phyloP scores from a whole-genome alignment of 1,140 invertebrate genomes.

The Nomia melanderi region DNA sequence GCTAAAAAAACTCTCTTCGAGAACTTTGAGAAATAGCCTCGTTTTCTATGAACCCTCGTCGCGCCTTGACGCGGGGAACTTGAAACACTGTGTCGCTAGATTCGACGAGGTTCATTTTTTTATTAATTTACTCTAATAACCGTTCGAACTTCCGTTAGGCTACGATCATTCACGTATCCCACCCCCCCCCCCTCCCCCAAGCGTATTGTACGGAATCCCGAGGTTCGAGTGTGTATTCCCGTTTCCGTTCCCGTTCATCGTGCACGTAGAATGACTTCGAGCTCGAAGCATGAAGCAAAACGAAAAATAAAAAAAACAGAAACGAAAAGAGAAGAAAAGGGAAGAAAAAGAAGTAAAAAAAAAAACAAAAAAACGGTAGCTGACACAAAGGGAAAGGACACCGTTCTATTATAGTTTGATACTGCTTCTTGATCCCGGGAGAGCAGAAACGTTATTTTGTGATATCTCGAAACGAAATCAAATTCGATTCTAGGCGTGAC shows the following conservation, averaged over 20 bases:
- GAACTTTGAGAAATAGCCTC: background rate
- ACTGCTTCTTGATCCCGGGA: background rate
- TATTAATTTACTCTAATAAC: background rate
- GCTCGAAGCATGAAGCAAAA: background rate
- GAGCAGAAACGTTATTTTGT: background rate
- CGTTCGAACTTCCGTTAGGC: background rate
- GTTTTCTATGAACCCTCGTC: background rate
- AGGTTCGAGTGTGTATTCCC: background rate
- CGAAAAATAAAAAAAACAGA: no score
- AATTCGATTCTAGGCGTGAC: background rate
- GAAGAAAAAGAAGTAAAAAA: no score
- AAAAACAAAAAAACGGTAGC: no score
- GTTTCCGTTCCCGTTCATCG: background rate
- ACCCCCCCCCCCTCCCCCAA: no score
- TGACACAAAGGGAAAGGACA: background rate
- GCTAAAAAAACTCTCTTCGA: background rate
- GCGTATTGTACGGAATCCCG: background rate
- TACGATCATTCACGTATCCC: background rate
- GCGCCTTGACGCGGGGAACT: background rate
- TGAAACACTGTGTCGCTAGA: background rate
- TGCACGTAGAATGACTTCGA: background rate
- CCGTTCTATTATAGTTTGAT: slow-evolving; percentile 4
- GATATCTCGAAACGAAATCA: background rate
- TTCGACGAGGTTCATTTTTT: background rate
- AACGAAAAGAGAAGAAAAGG: no score